Base-by-base conservation (phyloP, 1,140 invertebrate species). In the Drosophila dunni region DNA sequence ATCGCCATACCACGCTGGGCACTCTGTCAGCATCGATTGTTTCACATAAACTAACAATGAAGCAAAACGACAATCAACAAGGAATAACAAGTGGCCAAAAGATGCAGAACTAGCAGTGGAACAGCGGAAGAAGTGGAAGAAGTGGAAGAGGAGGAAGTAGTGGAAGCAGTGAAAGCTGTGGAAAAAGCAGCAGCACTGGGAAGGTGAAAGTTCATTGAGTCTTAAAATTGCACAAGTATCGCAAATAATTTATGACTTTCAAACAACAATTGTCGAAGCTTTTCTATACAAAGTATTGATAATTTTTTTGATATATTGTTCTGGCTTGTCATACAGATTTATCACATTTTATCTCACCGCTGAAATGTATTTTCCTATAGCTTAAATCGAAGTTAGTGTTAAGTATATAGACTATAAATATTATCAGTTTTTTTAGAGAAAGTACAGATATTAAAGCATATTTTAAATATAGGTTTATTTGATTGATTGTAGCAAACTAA, bases 161-260 rank as follows among this genome's bases (percentile, higher is more conserved):
- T 20, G 17, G 17, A 20, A 20, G 17, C n/a, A n/a, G n/a, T n/a
- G 17, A 20, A 20, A n/a, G n/a, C n/a, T 24, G 24, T 5, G 3
- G 24, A 29, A 29, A 29, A 29, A 29, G 24, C 5, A 29, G 6
- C 24, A 29, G 24, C 24, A 29, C 3, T 5, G 24, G 44, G 48
- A 53, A 69, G 46, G 60, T 60, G 48, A 69, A 69, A 62, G 66
- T 69, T 69, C 66, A 68, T 13, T 40, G 61, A 42, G 36, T 42
- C 45, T 33, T 51, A 11, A 36, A 53, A 51, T 33, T 44, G 36
- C 46, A 15, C 36, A 61, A 15, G 34, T 38, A 42, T 56, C 48
- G 24, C 24, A 62, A 33, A 51, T 69, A 62, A 69, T 69, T 69
- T 69, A 69, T 69, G 66, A 62, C 57, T 53, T 51, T 53, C 36